phyloP scores from a whole-genome alignment of 2,797 vertebrate species.

The Tamandua tetradactyla region DNA sequence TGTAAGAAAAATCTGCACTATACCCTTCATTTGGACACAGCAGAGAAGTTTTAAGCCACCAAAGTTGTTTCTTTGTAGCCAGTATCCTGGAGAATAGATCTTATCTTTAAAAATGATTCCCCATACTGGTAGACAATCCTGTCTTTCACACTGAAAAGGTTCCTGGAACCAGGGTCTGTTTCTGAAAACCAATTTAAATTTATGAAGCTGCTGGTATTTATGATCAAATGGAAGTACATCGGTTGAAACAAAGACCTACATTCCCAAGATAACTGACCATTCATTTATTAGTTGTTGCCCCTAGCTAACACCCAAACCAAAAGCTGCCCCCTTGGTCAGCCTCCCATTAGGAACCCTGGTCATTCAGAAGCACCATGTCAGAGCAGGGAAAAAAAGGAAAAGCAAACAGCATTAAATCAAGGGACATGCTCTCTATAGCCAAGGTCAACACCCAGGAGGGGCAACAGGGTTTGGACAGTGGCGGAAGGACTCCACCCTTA shows the following conservation, averaged over 20 bases:
- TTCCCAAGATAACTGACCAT: constrained; percentile 23
- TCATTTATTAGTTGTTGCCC: constrained; percentile 40
- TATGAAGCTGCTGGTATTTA: constrained; percentile 70
- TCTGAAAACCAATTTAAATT: constrained; percentile 69
- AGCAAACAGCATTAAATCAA: constrained; percentile 65
- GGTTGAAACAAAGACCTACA: constrained; percentile 52
- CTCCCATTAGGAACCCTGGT: constrained; percentile 10
- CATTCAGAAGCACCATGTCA: constrained; percentile 38
- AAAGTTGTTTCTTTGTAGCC: constrained; percentile 24
- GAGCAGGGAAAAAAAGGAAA: constrained; percentile 47
- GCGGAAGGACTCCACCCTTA: constrained; percentile 68
- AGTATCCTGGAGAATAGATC: constrained; percentile 29
- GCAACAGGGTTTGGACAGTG: constrained; percentile 32
- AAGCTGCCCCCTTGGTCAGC: constrained; percentile 1
- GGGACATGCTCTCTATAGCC: constrained; percentile 55
- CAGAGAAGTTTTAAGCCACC: constrained; percentile 39
- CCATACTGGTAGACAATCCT: constrained; percentile 49
- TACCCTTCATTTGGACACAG: constrained; percentile 17
- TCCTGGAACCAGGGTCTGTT: constrained; percentile 54
- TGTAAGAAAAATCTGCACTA: constrained; percentile 14
- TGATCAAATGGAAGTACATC: constrained; percentile 64
- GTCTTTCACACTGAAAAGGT: constrained; percentile 56
- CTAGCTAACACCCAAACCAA: background rate
- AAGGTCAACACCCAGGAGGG: constrained; percentile 59
- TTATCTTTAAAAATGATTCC: constrained; percentile 60